Evolutionary conservation across 2,113 vertebrate genomes (phyloP).

Genomic region (Peromyscus polionotus): DNA sequence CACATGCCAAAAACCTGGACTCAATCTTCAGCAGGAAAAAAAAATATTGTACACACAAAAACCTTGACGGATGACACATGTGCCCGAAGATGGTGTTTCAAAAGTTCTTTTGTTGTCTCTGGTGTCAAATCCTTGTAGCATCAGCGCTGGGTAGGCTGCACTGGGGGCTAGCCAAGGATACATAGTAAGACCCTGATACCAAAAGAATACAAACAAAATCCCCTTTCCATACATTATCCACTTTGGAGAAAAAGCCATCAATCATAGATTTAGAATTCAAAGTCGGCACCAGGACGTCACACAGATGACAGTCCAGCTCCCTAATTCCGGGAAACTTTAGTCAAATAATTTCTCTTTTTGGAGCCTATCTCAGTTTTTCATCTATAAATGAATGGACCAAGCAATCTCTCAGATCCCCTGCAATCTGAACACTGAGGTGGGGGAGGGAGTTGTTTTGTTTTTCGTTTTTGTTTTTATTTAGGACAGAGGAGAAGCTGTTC

Average conservation of each 20-base stretch:
- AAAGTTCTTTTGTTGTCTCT: background rate
- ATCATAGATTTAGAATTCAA: background rate
- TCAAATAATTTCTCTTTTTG: background rate
- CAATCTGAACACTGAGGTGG: background rate
- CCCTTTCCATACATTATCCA: background rate
- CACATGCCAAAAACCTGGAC: background rate
- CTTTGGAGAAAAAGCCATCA: background rate
- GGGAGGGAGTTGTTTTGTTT: background rate
- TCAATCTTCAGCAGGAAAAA: background rate
- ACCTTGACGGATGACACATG: background rate
- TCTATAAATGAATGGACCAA: background rate
- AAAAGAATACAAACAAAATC: background rate
- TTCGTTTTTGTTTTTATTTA: background rate
- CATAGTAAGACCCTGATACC: background rate
- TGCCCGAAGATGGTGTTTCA: background rate
- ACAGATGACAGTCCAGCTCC: background rate
- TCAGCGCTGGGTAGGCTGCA: background rate
- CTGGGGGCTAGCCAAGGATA: background rate
- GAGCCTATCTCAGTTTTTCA: slow-evolving; percentile 13
- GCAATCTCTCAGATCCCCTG: background rate
- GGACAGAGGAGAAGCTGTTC: background rate
- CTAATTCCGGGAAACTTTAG: background rate
- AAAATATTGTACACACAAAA: background rate
- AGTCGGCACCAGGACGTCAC: background rate
- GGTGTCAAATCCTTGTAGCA: background rate